Percentiles rank a stretch among this genome's conserved stretches.
Conservation (phyloP, 2,888 invertebrate genomes). For the Drosophila mimetica region DNA sequence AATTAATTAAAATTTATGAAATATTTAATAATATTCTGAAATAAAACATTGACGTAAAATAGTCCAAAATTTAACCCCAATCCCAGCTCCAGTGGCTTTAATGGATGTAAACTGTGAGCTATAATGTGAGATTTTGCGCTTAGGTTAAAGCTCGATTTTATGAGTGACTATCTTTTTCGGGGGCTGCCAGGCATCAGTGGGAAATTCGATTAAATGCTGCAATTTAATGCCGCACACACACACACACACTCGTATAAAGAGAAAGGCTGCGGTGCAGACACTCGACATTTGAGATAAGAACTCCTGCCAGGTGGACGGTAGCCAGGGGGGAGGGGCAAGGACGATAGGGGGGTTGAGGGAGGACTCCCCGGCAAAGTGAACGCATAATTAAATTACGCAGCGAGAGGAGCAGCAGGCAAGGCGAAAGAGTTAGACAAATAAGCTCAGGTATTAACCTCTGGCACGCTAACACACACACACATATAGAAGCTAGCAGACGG, state of each 20-base stretch:
- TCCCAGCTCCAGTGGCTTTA: neutral
- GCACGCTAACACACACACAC: conserved; percentile 66
- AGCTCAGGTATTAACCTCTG: conserved; percentile 85
- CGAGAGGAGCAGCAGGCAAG: conserved; percentile 36
- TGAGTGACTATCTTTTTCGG: conserved; percentile 44
- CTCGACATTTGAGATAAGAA: conserved; percentile 78
- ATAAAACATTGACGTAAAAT: too few species aligned
- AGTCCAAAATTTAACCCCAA: too few species aligned
- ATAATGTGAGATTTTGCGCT: conserved; percentile 1
- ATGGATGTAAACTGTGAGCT: neutral
- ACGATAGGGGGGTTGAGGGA: neutral
- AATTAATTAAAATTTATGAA: too few species aligned
- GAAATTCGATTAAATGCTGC: conserved; percentile 79
- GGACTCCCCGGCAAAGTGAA: conserved; percentile 78
- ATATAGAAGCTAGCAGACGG: conserved; percentile 24
- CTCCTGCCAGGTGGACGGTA: conserved; percentile 31
- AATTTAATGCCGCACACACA: conserved; percentile 70
- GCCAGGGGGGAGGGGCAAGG: neutral
- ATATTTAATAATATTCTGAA: too few species aligned
- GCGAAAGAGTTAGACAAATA: conserved; percentile 85
- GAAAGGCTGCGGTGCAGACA: conserved; percentile 48
- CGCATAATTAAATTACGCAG: conserved; percentile 85
- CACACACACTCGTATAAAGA: conserved; percentile 12
- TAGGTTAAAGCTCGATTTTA: conserved; percentile 59
- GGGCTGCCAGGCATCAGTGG: conserved; percentile 56